Evolutionary conservation across 2,113 vertebrate genomes (phyloP), one percentile per base, ranked within the genome.

Genomic region (Leuciscus idus): DNA sequence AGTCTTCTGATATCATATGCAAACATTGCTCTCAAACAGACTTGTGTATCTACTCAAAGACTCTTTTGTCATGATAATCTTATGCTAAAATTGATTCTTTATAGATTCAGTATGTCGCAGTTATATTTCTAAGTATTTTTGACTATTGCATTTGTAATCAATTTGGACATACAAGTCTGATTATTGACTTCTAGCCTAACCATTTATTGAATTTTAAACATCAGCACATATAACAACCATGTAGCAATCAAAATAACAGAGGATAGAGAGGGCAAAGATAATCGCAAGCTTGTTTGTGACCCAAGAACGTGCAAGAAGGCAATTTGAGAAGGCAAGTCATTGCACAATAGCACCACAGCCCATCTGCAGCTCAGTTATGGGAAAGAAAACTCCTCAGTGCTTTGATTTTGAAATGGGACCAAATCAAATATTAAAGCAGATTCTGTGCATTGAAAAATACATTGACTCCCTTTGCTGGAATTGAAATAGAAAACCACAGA

Each of bases 401-500:
- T 61, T 68, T 75, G 68, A 66, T 75, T 75, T 74, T 59, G 84
- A 61, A 48, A 85, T 28, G 43, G 62, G 1, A 2, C 64, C 70
- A 57, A 85, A 73, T 88, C 28, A 83, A 30, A 81, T 81, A 48
- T 48, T 48, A 78, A 77, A 88, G 70, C 64, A 39, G 36, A 68
- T 85, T 43, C 52, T 52, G 28, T 82, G 84, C 75, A 55, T 78
- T 85, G 61, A 81, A 81, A 81, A 48, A 75, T 64, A 6, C 36
- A 46, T 13, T 17, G 11, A 43, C 77, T 79, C 13, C 36, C 57
- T 80, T 43, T 81, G 79, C 39, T 28, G n/a, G 79, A 46, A 28
- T 81, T 48, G 79, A 88, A 88, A 85, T 77, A 4, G 72, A 73
- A 88, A 79, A 87, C 77, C 77, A 88, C 61, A 85, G 30, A 73